A percentile compares a stretch with the other conserved stretches of the same genome.
phyloP scores from a whole-genome alignment of 2,888 invertebrate genomes.

The Agelastica alni region DNA sequence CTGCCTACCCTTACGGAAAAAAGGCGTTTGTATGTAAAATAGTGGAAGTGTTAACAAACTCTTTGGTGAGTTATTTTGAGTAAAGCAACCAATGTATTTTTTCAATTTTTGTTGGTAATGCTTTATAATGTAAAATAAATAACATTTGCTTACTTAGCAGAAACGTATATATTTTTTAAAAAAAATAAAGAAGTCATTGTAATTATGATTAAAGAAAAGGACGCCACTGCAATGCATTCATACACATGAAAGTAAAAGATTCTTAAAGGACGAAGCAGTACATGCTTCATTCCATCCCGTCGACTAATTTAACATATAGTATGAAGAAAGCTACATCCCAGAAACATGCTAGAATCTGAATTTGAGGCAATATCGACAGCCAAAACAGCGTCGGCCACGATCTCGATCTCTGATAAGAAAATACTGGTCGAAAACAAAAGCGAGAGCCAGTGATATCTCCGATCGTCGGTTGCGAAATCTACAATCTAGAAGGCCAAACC shows the following conservation, averaged over 20 bases:
- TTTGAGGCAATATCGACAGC: slow-evolving; percentile 24
- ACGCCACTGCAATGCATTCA: background rate
- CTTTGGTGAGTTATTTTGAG: no score
- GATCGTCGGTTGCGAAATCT: slow-evolving; percentile 36
- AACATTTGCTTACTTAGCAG: no score
- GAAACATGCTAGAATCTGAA: slow-evolving; percentile 5
- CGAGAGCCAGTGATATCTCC: slow-evolving; percentile 30
- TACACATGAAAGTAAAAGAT: background rate
- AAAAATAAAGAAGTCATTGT: no score
- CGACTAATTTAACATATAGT: slow-evolving; percentile 11
- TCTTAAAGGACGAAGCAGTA: slow-evolving; percentile 1
- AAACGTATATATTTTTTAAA: no score
- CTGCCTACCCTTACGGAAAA: no score
- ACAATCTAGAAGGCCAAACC: slow-evolving; percentile 38
- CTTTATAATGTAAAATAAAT: no score
- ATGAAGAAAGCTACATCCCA: slow-evolving; percentile 2
- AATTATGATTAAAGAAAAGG: background rate
- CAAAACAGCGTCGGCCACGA: slow-evolving; percentile 37
- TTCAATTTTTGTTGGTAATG: no score
- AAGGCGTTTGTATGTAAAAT: no score
- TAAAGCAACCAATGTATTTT: no score
- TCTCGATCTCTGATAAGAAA: slow-evolving; percentile 40
- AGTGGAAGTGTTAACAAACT: no score
- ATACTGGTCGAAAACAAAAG: slow-evolving; percentile 37
- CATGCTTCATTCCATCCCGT: slow-evolving; percentile 5